Evolutionary conservation across 2,113 vertebrate species (phyloP), one percentile per base, ranked within the genome.

Genomic region (Catharus fuscescens): DNA sequence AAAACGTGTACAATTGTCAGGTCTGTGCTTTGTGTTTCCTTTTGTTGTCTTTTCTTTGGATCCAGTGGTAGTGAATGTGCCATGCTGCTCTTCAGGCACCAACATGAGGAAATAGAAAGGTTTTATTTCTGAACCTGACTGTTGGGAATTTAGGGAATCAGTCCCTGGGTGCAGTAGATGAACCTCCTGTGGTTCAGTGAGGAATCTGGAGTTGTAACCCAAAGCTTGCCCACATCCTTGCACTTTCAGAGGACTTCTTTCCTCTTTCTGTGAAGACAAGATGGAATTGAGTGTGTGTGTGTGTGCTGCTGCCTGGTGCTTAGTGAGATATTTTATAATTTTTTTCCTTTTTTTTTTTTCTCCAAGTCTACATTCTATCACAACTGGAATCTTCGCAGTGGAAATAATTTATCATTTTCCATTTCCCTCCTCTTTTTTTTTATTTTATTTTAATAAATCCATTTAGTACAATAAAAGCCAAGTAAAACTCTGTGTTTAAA

Each of bases 401-500:
- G 81, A 92, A 96, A 97, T 95, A 96, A 91, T 95, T 96, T 91
- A 65, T 67, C 87, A 78, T 95, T 96, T 96, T 96, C 53, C 90
- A 90, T 93, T 92, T 94, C 60, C 7, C 28, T 5, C 12, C 47
- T 11, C 20, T 57, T n/a, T 56, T 80, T 60, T 82, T n/a, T 57
- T n/a, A 72, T 60, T 82, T 57, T 88, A 9, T 72, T 74, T 64
- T 0, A 54, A 62, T 69, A 77, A 91, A 91, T 67, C 76, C 88
- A 95, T 93, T 93, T 79, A 80, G 92, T 95, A 95, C 95, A 94
- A 95, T 97, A 94, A 97, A 97, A 95, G 94, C 94, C 95, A 94
- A 97, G 92, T 82, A 93, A 90, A 95, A 93, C 1, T 5, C 50
- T 53, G n/a, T 94, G 74, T 95, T 95, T 92, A 95, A 95, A 86